Conservation (phyloP, 2,113 vertebrate genomes). For the Hiodon alosoides region DNA sequence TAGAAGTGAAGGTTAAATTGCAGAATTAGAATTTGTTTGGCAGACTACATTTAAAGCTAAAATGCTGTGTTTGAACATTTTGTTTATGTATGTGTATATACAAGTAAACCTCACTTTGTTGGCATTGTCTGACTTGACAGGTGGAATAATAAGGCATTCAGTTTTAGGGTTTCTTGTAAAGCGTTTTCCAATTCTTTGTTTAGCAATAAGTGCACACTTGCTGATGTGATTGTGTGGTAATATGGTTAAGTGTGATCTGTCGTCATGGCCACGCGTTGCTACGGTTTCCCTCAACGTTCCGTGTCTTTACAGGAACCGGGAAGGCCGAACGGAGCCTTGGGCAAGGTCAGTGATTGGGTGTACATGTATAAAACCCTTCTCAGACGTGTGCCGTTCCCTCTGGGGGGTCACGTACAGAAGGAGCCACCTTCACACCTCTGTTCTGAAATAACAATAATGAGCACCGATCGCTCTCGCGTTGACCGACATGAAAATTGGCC, state of each 20-base stretch:
- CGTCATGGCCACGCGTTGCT: slow-evolving; percentile 3
- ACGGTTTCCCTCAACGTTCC: slow-evolving; percentile 2
- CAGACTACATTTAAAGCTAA: not conserved
- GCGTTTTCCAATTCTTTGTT: not conserved
- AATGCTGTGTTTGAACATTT: not conserved
- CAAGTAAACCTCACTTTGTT: not conserved
- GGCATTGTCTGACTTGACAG: not conserved
- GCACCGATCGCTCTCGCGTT: not conserved
- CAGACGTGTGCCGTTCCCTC: too few relatives aligned
- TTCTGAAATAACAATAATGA: not conserved
- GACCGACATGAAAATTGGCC: not conserved
- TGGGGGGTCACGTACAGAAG: too few relatives aligned
- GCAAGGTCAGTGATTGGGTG: too few relatives aligned
- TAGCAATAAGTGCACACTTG: slow-evolving; percentile 19
- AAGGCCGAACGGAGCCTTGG: not conserved
- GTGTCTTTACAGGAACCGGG: not conserved
- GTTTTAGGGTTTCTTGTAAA: not conserved
- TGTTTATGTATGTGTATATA: not conserved
- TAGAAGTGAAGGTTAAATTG: not conserved
- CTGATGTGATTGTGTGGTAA: slow-evolving; percentile 16
- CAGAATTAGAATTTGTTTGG: not conserved
- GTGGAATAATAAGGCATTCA: not conserved
- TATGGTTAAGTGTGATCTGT: slow-evolving; percentile 1
- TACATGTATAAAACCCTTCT: too few relatives aligned
- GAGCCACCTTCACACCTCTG: not conserved